phyloP scores from a whole-genome alignment of 2,888 invertebrate species.

The Allolobophora icterica region DNA sequence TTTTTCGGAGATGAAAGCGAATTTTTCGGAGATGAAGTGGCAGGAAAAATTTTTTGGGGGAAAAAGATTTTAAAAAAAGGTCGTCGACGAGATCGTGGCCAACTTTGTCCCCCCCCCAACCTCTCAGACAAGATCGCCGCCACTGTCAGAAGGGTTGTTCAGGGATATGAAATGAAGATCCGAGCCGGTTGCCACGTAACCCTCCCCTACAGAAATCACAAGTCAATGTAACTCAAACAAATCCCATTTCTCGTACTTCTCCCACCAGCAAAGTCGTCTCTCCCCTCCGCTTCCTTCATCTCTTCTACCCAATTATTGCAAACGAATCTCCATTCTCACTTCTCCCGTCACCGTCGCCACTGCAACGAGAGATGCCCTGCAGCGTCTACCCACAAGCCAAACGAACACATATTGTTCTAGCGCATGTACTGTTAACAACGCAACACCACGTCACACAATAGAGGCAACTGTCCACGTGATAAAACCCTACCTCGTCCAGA shows the following conservation, averaged over 20 bases:
- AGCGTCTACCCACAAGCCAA: too few relatives aligned
- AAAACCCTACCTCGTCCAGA: constrained; percentile 68
- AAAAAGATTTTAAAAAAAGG: too few relatives aligned
- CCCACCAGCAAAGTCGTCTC: background rate
- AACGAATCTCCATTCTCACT: background rate
- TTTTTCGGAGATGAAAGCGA: too few relatives aligned
- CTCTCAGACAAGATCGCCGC: too few relatives aligned
- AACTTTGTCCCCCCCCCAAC: too few relatives aligned
- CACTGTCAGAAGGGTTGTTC: too few relatives aligned
- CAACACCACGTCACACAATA: background rate
- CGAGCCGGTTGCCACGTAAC: too few relatives aligned
- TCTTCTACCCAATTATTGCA: background rate
- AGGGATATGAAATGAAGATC: too few relatives aligned
- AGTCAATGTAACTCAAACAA: background rate
- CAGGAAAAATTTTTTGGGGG: too few relatives aligned
- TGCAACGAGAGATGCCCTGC: background rate
- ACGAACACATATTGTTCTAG: too few relatives aligned
- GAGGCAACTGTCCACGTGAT: background rate
- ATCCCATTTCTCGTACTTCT: background rate
- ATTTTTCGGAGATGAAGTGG: too few relatives aligned
- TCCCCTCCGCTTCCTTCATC: background rate
- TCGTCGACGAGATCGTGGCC: too few relatives aligned
- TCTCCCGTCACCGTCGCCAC: background rate
- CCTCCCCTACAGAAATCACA: background rate
- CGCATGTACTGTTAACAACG: background rate